Conservation (phyloP, 2,113 vertebrate genomes). For the Toxostoma redivivum region DNA sequence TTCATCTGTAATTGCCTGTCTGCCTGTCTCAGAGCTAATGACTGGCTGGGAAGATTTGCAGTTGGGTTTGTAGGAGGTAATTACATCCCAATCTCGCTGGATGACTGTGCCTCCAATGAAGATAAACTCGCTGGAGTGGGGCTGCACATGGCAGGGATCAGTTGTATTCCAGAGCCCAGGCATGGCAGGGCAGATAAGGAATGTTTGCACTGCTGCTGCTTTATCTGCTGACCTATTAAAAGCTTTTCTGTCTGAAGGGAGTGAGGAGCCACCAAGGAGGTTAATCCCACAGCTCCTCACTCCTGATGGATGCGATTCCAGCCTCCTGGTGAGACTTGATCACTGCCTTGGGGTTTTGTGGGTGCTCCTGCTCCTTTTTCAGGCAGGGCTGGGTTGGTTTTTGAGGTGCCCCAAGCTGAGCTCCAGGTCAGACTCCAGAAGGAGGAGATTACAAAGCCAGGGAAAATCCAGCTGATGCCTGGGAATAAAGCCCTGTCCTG, state of each 20-base stretch:
- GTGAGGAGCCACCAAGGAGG: not conserved
- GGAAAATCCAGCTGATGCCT: not conserved
- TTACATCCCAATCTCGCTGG: slow-evolving; percentile 61
- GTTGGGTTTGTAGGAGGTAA: slow-evolving; percentile 65
- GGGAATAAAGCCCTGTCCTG: not conserved
- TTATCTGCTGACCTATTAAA: slow-evolving; percentile 55
- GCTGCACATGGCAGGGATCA: slow-evolving; percentile 47
- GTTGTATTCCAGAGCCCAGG: slow-evolving; percentile 54
- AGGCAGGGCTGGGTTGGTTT: not conserved
- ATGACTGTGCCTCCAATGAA: slow-evolving; percentile 58
- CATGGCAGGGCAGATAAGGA: slow-evolving; percentile 63
- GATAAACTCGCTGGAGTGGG: slow-evolving; percentile 54
- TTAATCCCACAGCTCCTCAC: slow-evolving; percentile 47
- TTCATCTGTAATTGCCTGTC: slow-evolving; percentile 71
- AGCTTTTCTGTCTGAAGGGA: slow-evolving; percentile 42
- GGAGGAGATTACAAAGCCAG: not conserved
- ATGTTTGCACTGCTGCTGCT: slow-evolving; percentile 29
- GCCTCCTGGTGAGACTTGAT: not conserved
- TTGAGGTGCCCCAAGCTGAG: not conserved
- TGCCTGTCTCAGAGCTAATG: slow-evolving; percentile 66
- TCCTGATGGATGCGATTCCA: not conserved
- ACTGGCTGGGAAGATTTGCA: slow-evolving; percentile 69
- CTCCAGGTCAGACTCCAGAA: not conserved
- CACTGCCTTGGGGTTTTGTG: not conserved
- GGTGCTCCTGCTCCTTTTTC: not conserved